Conservation (phyloP, 2,888 invertebrate species). For the Apodemia duryi region DNA sequence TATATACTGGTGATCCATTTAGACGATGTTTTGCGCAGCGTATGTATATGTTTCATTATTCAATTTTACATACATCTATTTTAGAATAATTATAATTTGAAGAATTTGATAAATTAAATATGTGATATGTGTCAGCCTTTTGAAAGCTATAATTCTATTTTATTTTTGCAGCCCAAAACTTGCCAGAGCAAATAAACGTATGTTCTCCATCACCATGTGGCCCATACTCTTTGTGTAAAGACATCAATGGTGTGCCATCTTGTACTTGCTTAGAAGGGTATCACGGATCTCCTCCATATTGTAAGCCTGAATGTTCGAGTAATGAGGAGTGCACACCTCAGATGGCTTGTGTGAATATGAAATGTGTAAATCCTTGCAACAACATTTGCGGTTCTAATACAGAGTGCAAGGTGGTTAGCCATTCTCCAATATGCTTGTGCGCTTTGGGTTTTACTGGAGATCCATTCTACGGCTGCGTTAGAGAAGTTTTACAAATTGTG, state of each 20-base stretch:
- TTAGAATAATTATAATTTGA: no score
- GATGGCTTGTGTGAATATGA: constrained; percentile 86
- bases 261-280: constrained; percentile 86
- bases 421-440: constrained; percentile 87
- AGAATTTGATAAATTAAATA: no score
- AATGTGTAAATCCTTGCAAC: constrained; percentile 88
- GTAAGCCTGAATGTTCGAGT: constrained; percentile 88
- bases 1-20: constrained; percentile 84
- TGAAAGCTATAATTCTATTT: neutral
- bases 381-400: constrained; percentile 85
- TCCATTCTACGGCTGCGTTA: constrained; percentile 83
- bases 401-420: constrained; percentile 87
- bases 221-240: constrained; percentile 85
- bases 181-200: constrained; percentile 78
- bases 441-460: constrained; percentile 84
- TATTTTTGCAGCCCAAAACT: constrained; percentile 65
- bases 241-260: constrained; percentile 83
- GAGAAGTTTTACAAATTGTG: constrained; percentile 42
- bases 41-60: constrained; percentile 47
- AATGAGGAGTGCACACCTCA: constrained; percentile 85
- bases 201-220: constrained; percentile 90
- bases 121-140: no score
- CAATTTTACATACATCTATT: neutral
- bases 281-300: constrained; percentile 86
- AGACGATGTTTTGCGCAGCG: constrained; percentile 78